A percentile compares a stretch with the other conserved stretches of the same genome.
These are phyloP conservation scores for Amblyjoppa fuscipennis DNA, from an alignment of 2,888 invertebrate genomes.

Conservation along the genomic window DNA sequence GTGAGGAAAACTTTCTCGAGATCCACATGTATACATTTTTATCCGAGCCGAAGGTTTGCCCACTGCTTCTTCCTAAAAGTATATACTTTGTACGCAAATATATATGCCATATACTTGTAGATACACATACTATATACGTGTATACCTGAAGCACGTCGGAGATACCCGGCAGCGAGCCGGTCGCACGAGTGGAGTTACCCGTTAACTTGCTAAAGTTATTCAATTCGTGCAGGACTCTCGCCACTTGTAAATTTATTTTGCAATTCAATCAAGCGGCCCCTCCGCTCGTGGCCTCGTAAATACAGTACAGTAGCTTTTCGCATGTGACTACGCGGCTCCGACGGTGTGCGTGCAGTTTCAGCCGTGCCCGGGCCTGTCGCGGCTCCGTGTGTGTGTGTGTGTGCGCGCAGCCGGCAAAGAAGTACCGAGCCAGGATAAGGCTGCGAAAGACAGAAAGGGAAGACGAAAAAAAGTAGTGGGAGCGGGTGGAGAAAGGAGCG, in stretches of 20 bases:
- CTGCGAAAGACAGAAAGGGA: constrained; percentile 42
- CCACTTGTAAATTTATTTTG: constrained; percentile 78
- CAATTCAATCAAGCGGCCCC: constrained; percentile 75
- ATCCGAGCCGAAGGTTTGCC: background rate
- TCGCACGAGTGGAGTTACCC: constrained; percentile 66
- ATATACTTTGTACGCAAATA: constrained; percentile 42
- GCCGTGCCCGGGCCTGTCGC: constrained; percentile 38
- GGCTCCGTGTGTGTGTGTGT: constrained; percentile 23
- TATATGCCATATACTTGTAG: constrained; percentile 26
- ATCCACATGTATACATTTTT: constrained; percentile 11
- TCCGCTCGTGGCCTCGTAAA: constrained; percentile 61
- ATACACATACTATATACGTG: constrained; percentile 1
- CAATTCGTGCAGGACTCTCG: constrained; percentile 74
- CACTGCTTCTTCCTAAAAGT: constrained; percentile 29
- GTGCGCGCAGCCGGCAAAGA: background rate
- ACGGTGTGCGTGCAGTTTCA: constrained; percentile 46
- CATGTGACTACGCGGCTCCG: constrained; percentile 36
- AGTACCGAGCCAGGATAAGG: constrained; percentile 45
- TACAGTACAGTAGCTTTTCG: constrained; percentile 48
- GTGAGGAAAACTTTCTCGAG: constrained; percentile 22
- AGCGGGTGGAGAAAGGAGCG: constrained; percentile 35
- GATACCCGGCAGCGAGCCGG: constrained; percentile 50
- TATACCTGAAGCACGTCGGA: constrained; percentile 32
- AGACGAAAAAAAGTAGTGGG: constrained; percentile 35
- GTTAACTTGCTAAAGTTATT: constrained; percentile 77